phyloP scores from a whole-genome alignment of 2,113 vertebrate genomes.

The Ahaetulla prasina region DNA sequence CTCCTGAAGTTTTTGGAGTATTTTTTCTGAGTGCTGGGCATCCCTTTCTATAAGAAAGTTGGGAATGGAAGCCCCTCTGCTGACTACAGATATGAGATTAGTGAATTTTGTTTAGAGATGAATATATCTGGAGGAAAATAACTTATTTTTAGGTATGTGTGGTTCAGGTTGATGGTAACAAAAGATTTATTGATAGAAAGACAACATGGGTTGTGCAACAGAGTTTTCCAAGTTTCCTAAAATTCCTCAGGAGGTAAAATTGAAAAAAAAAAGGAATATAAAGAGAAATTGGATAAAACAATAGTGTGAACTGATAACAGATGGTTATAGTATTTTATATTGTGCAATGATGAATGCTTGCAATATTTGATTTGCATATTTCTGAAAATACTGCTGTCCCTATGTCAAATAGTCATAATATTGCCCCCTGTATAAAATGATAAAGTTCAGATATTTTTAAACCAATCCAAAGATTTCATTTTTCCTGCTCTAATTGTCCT shows the following conservation, averaged over 20 bases:
- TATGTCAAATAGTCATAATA: not conserved
- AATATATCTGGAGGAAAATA: not conserved
- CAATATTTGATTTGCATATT: not conserved
- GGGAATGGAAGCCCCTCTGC: not conserved
- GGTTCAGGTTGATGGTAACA: not conserved
- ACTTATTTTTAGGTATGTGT: not conserved
- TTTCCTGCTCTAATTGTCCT: not conserved
- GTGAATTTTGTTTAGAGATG: not conserved
- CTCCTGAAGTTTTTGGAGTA: not conserved
- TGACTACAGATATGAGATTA: not conserved
- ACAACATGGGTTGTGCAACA: not conserved
- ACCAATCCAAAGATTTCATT: not conserved
- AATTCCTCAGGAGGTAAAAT: not conserved
- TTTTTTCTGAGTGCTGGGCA: not conserved
- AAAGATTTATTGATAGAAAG: not conserved
- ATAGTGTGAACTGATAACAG: not conserved
- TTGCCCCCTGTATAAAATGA: not conserved
- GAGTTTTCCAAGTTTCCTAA: not conserved
- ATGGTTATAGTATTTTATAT: not conserved
- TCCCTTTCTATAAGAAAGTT: not conserved
- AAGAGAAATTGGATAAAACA: not conserved
- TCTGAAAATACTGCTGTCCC: not conserved
- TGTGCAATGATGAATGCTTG: not conserved
- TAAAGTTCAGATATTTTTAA: not conserved
- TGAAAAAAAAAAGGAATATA: not conserved